These are phyloP conservation scores for Maconellicoccus hirsutus DNA, from an alignment of 1,140 invertebrate genomes.

Conservation along the genomic window DNA sequence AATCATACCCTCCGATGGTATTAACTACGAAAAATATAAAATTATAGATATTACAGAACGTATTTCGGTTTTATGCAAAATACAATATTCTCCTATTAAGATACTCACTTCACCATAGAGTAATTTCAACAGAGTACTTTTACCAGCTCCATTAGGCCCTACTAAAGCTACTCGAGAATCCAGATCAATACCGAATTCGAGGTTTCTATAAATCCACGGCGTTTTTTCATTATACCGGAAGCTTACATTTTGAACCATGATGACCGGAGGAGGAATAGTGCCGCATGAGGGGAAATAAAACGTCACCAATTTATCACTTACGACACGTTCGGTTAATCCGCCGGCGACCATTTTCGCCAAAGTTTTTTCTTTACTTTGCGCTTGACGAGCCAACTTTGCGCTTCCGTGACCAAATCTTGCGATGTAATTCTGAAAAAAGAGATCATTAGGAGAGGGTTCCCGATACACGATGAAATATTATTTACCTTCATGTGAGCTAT, in stretches of 20 bases:
- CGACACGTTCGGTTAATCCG: constrained; percentile 89
- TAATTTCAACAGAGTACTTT: constrained; percentile 92
- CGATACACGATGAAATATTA: neutral
- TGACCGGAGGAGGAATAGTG: constrained; percentile 93
- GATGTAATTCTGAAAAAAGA: constrained; percentile 76
- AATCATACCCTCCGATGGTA: constrained; percentile 92
- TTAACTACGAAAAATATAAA: constrained; percentile 46
- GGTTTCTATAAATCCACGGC: constrained; percentile 90
- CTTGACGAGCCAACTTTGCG: constrained; percentile 94
- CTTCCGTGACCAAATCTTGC: constrained; percentile 98
- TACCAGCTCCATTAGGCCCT: constrained; percentile 96
- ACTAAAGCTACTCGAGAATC: constrained; percentile 96
- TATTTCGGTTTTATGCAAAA: no score
- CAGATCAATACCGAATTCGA: constrained; percentile 98
- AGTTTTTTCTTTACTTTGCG: constrained; percentile 98
- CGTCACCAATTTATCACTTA: constrained; percentile 75
- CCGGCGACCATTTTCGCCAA: constrained; percentile 97
- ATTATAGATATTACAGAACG: no score
- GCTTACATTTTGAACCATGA: constrained; percentile 96
- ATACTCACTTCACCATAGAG: constrained; percentile 78
- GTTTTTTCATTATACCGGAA: constrained; percentile 81
- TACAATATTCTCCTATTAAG: neutral
- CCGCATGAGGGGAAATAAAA: constrained; percentile 97
- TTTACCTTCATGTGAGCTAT: constrained; percentile 95
- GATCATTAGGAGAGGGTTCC: neutral